Percentiles rank a stretch among this genome's conserved stretches.
These are phyloP conservation scores for Jaculus jaculus DNA, from an alignment of 2,113 vertebrate genomes.

Conservation along the genomic window DNA sequence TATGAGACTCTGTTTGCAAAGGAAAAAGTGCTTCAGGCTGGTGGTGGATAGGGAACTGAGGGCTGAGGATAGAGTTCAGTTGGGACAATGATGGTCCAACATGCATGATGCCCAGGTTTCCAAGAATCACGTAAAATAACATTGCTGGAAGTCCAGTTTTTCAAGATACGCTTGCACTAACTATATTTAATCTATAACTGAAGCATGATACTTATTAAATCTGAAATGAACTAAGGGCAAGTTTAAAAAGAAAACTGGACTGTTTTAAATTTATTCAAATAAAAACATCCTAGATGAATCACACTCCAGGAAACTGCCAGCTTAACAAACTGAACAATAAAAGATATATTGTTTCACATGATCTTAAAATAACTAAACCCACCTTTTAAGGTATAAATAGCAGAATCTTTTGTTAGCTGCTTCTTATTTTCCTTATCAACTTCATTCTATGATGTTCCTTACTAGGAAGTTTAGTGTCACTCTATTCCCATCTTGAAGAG, in stretches of 20 bases:
- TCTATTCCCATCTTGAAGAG: background rate
- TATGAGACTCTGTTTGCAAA: too few relatives aligned
- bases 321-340: background rate
- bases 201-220: background rate
- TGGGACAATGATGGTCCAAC: too few relatives aligned
- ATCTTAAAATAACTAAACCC: constrained; percentile 11
- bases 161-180: background rate
- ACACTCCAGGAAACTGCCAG: background rate
- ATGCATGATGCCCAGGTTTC: too few relatives aligned
- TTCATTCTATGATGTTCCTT: background rate
- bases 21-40: too few relatives aligned
- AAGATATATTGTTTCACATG: background rate
- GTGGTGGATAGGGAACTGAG: too few relatives aligned
- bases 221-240: background rate
- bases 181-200: background rate
- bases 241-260: background rate
- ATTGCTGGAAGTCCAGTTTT: background rate
- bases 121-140: background rate
- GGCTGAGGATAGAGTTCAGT: too few relatives aligned
- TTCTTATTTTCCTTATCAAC: background rate
- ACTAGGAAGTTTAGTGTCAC: background rate
- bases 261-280: background rate
- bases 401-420: background rate
- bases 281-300: background rate
- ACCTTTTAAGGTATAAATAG: constrained; percentile 22